Conservation (phyloP, 2,888 invertebrate genomes). For the Eristalis arbustorum region DNA sequence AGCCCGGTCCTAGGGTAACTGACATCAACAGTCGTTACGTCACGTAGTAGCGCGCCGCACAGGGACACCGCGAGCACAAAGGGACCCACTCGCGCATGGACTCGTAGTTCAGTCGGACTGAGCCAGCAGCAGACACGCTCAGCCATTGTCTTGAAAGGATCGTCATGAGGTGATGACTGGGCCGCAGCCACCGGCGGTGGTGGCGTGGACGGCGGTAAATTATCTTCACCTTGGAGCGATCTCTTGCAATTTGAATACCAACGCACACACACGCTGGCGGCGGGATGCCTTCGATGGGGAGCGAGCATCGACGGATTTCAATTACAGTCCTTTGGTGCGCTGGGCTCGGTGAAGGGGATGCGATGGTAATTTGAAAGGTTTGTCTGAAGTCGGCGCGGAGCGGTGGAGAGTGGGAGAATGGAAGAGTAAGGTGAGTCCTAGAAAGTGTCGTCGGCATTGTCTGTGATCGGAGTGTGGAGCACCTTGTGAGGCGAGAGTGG, state of each 20-base stretch:
- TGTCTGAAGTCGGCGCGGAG: not conserved
- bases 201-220: conserved; percentile 49
- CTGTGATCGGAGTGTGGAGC: not conserved
- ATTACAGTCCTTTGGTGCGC: conserved; percentile 36
- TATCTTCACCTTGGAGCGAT: conserved; percentile 56
- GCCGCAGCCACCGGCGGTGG: not conserved
- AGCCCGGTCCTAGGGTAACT: conserved; percentile 31
- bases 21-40: conserved; percentile 65
- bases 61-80: conserved; percentile 27
- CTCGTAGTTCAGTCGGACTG: conserved; percentile 13
- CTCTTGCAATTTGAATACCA: conserved; percentile 32
- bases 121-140: not conserved
- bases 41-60: conserved; percentile 32
- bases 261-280: not conserved
- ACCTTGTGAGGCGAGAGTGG: not conserved
- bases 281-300: not conserved
- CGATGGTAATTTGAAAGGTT: not conserved
- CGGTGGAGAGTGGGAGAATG: not conserved
- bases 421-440: not conserved
- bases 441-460: not conserved
- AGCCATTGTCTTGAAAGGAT: not conserved
- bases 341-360: conserved; percentile 24
- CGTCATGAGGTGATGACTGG: not conserved
- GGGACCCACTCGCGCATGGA: not conserved
- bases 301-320: conserved; percentile 51